phyloP scores from a whole-genome alignment of 2,113 vertebrate genomes.

The Microtus richardsoni region DNA sequence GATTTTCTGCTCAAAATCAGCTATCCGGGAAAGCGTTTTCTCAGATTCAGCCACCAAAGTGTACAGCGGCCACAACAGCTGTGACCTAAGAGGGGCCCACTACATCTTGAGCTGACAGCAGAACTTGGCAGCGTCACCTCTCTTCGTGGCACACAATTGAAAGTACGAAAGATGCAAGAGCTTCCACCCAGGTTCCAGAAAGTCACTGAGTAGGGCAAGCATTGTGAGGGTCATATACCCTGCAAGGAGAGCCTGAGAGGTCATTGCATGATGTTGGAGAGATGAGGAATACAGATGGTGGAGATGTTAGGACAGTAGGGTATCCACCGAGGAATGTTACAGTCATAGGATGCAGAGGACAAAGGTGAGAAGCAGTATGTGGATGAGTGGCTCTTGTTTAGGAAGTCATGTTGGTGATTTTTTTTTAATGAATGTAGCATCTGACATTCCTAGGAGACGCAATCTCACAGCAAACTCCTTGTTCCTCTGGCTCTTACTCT shows the following conservation, averaged over 20 bases:
- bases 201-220: background rate
- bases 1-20: background rate
- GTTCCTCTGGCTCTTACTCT: no score
- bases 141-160: background rate
- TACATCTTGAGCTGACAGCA: background rate
- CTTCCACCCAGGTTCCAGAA: background rate
- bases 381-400: no score
- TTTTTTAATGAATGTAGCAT: no score
- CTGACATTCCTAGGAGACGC: no score
- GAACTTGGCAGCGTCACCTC: background rate
- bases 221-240: background rate
- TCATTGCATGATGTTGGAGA: background rate
- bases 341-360: no score
- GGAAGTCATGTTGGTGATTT: no score
- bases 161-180: background rate
- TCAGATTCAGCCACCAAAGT: background rate
- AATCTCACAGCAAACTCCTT: no score
- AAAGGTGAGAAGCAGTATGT: no score
- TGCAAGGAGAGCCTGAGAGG: background rate
- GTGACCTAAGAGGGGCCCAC: background rate
- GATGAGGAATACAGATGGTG: background rate
- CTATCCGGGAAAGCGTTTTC: background rate
- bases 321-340: background rate
- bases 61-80: background rate
- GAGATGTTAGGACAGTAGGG: background rate